These are phyloP conservation scores for Venturia canescens DNA, from an alignment of 1,140 invertebrate genomes.

Conservation along the genomic window DNA sequence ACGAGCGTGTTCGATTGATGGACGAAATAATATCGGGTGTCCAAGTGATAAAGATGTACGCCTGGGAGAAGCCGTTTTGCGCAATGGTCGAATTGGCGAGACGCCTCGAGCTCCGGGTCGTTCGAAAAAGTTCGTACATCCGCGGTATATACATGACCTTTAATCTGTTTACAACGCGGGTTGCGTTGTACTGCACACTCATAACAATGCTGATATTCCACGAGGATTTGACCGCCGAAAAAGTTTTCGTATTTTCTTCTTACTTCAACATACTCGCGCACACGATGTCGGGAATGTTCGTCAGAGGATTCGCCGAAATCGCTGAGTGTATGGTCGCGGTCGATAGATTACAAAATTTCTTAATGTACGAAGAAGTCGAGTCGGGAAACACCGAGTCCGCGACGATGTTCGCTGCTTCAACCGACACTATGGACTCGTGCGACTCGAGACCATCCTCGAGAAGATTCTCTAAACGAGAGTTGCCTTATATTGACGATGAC, in stretches of 20 bases:
- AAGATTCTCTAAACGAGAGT: conserved; percentile 42
- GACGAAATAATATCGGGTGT: conserved; percentile 86
- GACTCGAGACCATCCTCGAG: conserved; percentile 22
- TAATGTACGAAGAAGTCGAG: conserved; percentile 77
- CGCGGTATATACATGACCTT: conserved; percentile 86
- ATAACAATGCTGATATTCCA: conserved; percentile 79
- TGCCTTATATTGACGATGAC: conserved; percentile 50
- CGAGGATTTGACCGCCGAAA: conserved; percentile 78
- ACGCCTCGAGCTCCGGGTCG: conserved; percentile 80
- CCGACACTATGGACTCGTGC: conserved; percentile 22
- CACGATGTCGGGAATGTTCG: conserved; percentile 85
- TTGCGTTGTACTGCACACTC: conserved; percentile 82
- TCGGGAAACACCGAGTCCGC: conserved; percentile 43
- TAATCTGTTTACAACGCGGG: conserved; percentile 83
- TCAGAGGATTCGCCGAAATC: conserved; percentile 82
- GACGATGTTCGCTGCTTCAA: conserved; percentile 26
- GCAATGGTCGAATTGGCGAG: conserved; percentile 80
- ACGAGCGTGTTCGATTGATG: conserved; percentile 87
- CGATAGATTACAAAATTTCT: conserved; percentile 77
- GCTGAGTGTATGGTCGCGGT: conserved; percentile 81
- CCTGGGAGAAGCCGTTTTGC: conserved; percentile 86
- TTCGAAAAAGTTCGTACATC: conserved; percentile 82
- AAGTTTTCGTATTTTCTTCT: conserved; percentile 81
- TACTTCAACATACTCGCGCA: conserved; percentile 82
- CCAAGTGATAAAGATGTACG: conserved; percentile 90